Evolutionary conservation across 2,888 invertebrate genomes (phyloP), one percentile per base, ranked within the genome.

Genomic region (Cataglyphis rosenhaueri): DNA sequence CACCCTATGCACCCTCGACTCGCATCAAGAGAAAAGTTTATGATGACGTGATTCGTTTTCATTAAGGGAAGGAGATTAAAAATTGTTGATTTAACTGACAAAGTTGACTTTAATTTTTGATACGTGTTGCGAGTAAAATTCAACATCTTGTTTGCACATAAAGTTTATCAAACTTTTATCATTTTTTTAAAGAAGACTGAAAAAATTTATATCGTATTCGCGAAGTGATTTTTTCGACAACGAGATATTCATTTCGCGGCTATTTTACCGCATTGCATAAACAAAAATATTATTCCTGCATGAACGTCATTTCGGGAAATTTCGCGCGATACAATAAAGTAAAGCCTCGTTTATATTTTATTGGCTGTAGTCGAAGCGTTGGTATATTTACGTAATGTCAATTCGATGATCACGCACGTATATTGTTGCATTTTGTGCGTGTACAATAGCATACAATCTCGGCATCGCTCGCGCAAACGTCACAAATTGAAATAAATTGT

Each of bases 401-500:
- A 78, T 70, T 71, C 44, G 44, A 78, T 78, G 73, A 70, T 73
- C 21, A 32, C 21, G 32, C 29, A 48, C 52, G 73, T 73, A 57
- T 44, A 48, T 25, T 59, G 59, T 61, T 18, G 4, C 44, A 44
- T 61, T 59, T 21, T 25, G 71, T 5, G 41, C 44, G 10, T 21
- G 21, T n/a, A 57, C 29, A 44, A 44, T 44, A 15, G 44, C 44
- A 25, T 25, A 18, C 35, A 66, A 59, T 55, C 18, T 32, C 44
- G n/a, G 32, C 32, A 8, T 32, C 38, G 15, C 12, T 35, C 44
- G 25, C 35, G 59, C 44, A 73, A 79, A 79, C 73, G 21, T 78
- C 12, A 44, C 21, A 35, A 79, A 73, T 76, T 78, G 32, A 73
- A 79, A 79, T 59, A 71, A 79, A 79, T 79, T 79, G n/a, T 71